Evolutionary conservation across 2,113 vertebrate species (phyloP).

Genomic region (Varanus salvator): DNA sequence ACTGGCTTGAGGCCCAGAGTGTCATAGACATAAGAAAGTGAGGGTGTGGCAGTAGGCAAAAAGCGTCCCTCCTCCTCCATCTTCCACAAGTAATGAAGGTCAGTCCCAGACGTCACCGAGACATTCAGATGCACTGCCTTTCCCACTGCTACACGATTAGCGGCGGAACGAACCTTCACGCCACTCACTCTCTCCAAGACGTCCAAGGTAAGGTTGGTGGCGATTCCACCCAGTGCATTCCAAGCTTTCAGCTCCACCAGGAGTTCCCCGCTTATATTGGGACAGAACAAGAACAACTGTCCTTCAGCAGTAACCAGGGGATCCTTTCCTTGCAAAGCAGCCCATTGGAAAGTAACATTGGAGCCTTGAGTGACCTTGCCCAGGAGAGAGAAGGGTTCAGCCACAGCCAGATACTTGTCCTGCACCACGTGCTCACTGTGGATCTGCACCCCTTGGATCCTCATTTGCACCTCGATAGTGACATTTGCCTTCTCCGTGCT

Average conservation of each 20-base stretch:
- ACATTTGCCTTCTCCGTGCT: conserved; percentile 64
- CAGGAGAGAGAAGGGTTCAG: conserved; percentile 62
- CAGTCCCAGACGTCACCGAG: conserved; percentile 66
- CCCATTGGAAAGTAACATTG: conserved; percentile 78
- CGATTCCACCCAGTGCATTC: conserved; percentile 70
- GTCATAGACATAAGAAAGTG: conserved; percentile 68
- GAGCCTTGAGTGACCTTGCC: conserved; percentile 73
- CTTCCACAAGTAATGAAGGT: conserved; percentile 77
- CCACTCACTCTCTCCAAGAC: conserved; percentile 67
- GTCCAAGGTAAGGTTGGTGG: conserved; percentile 54
- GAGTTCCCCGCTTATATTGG: conserved; percentile 65
- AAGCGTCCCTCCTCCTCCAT: conserved; percentile 39
- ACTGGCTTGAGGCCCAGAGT: conserved; percentile 60
- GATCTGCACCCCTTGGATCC: conserved; percentile 72
- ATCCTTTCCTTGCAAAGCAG: conserved; percentile 41
- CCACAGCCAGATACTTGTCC: conserved; percentile 68
- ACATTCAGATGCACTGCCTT: conserved; percentile 71
- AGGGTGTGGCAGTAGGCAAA: conserved; percentile 57
- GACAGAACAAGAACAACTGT: conserved; percentile 58
- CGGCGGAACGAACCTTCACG: conserved; percentile 55
- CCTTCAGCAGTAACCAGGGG: conserved; percentile 40
- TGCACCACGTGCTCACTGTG: conserved; percentile 55
- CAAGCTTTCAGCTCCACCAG: conserved; percentile 69
- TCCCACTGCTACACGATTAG: conserved; percentile 54
- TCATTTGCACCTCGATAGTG: conserved; percentile 73